Conservation (phyloP, 2,113 vertebrate species). For the Eptatretus burgeri region DNA sequence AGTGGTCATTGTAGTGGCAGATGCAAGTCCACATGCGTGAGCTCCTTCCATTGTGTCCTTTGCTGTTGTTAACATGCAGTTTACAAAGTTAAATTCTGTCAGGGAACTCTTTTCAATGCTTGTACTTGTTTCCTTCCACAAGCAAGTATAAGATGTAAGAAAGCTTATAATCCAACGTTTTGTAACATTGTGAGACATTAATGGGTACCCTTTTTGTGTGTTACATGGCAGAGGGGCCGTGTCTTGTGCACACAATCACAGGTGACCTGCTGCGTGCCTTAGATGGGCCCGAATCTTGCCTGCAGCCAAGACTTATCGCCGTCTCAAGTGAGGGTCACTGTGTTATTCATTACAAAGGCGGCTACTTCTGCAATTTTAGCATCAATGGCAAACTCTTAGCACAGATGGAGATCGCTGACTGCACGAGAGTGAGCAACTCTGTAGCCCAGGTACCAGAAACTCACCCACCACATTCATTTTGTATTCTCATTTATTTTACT, state of each 20-base stretch:
- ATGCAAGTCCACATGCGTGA: too few species aligned
- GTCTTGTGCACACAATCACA: constrained; percentile 91
- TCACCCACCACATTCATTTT: not conserved
- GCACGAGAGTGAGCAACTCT: constrained; percentile 36
- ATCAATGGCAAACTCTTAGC: constrained; percentile 86
- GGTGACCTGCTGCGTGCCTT: constrained; percentile 73
- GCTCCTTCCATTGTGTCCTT: too few species aligned
- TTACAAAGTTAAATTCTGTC: too few species aligned
- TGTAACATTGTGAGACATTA: too few species aligned
- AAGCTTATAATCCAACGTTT: too few species aligned
- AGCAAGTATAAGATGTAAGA: too few species aligned
- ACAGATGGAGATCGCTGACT: constrained; percentile 89
- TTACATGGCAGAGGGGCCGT: constrained; percentile 44
- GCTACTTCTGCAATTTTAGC: constrained; percentile 89
- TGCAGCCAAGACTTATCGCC: constrained; percentile 51
- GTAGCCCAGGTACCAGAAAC: not conserved
- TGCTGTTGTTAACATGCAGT: too few species aligned
- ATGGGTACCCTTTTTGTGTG: too few species aligned
- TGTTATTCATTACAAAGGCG: constrained; percentile 77
- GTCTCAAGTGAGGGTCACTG: constrained; percentile 97
- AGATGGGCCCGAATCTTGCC: constrained; percentile 58
- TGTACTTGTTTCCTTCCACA: too few species aligned
- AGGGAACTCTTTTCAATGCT: too few species aligned
- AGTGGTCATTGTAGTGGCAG: too few species aligned
- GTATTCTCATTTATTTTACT: not conserved